Evolutionary conservation across 1,140 invertebrate species (phyloP).

Genomic region (Steinernema khuongi): DNA sequence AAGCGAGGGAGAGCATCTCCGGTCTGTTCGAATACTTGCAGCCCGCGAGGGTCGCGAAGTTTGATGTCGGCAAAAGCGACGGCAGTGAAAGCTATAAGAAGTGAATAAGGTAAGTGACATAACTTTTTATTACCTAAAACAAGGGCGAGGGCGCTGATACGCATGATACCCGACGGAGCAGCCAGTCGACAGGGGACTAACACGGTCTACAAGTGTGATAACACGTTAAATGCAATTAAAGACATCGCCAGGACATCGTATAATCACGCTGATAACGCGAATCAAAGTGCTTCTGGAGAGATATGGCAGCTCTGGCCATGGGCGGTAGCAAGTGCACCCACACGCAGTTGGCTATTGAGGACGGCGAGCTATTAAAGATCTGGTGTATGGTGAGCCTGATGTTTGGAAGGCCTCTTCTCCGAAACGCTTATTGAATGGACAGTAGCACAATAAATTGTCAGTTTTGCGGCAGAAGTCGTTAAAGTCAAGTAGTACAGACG

Average conservation of each 20-base stretch:
- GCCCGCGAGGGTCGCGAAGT: neutral
- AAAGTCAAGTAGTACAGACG: no score
- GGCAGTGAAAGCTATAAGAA: neutral
- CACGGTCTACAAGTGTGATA: neutral
- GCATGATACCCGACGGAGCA: neutral
- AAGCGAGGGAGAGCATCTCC: neutral
- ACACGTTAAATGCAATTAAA: slow-evolving; percentile 3
- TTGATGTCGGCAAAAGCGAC: neutral
- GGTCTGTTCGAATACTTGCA: neutral
- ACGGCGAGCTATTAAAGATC: no score
- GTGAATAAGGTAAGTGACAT: neutral
- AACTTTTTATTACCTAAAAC: neutral
- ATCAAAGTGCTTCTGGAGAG: neutral
- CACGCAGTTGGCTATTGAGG: no score
- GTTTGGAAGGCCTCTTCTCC: no score
- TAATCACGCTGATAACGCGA: neutral
- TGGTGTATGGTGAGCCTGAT: no score
- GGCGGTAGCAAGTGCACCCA: no score
- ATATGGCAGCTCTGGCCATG: no score
- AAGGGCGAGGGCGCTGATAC: neutral
- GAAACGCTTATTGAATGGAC: no score
- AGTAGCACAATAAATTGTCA: no score
- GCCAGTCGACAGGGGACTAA: neutral
- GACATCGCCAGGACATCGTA: neutral
- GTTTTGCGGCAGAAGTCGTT: no score